These are phyloP conservation scores for Micrastur ruficollis DNA, from an alignment of 2,797 vertebrate genomes.

Conservation along the genomic window DNA sequence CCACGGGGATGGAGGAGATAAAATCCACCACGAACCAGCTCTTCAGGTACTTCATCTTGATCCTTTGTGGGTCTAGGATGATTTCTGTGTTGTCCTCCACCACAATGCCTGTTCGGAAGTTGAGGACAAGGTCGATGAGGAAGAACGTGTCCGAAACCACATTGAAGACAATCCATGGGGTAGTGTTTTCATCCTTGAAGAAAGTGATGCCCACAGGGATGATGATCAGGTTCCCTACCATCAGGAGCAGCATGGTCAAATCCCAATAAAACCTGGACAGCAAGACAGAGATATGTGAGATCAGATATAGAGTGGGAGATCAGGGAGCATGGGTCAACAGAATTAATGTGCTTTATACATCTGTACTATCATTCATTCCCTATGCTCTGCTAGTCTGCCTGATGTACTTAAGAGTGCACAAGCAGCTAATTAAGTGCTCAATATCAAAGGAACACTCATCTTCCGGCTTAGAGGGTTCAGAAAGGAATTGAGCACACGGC, in stretches of 20 bases:
- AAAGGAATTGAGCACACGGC: neutral
- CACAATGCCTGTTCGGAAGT: slow-evolving; percentile 98
- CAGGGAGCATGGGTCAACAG: neutral
- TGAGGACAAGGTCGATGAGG: slow-evolving; percentile 97
- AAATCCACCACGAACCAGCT: slow-evolving; percentile 99
- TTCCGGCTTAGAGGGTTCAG: neutral
- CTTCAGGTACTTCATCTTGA: slow-evolving; percentile 97
- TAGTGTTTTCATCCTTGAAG: slow-evolving; percentile 99
- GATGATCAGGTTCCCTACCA: slow-evolving; percentile 99
- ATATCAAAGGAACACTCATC: neutral
- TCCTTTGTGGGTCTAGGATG: slow-evolving; percentile 94
- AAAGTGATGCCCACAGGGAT: slow-evolving; percentile 99
- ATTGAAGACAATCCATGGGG: slow-evolving; percentile 98
- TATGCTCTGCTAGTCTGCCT: neutral
- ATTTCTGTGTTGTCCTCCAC: slow-evolving; percentile 99
- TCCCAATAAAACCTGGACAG: slow-evolving; percentile 96
- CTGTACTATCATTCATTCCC: neutral
- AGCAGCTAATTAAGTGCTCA: neutral
- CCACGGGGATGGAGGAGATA: slow-evolving; percentile 98
- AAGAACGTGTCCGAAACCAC: slow-evolving; percentile 99
- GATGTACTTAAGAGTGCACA: neutral
- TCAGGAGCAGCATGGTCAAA: slow-evolving; percentile 96
- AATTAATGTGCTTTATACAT: neutral
- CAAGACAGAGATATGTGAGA: slow-evolving; percentile 47
- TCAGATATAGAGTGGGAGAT: neutral